Conservation (phyloP, 1,140 invertebrate genomes). For the Cyclargus thomasi region DNA sequence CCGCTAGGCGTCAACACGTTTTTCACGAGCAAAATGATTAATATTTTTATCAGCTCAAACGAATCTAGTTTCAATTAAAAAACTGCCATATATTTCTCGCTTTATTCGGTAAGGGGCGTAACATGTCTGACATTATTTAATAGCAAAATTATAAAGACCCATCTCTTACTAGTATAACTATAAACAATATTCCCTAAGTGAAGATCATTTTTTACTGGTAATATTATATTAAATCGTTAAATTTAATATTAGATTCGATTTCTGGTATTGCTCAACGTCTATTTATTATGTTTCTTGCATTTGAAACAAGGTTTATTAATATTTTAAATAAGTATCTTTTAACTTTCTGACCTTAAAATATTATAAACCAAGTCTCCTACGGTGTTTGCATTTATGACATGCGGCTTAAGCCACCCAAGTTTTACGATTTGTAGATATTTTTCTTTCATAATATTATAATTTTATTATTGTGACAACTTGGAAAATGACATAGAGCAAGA, state of each 20-base stretch:
- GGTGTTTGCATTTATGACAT: background rate
- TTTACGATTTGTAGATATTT: background rate
- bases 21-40: conserved; percentile 43
- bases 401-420: background rate
- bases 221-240: conserved; percentile 69
- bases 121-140: conserved; percentile 38
- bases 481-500: no score
- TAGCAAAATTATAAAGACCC: conserved; percentile 44
- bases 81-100: conserved; percentile 70
- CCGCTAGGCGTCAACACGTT: conserved; percentile 22
- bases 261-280: conserved; percentile 61
- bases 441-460: no score
- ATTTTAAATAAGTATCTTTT: background rate
- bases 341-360: background rate
- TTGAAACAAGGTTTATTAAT: background rate
- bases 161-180: conserved; percentile 25
- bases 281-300: background rate
- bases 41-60: conserved; percentile 61
- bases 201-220: conserved; percentile 44
- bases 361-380: background rate
- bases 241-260: conserved; percentile 68
- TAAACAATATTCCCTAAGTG: conserved; percentile 27
- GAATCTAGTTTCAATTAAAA: conserved; percentile 73
- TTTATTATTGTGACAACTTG: no score
- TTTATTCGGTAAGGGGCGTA: conserved; percentile 66